Percentiles rank a stretch among this genome's conserved stretches.
phyloP scores from a whole-genome alignment of 2,888 invertebrate genomes.

The Drosophila pseudotakahashii region DNA sequence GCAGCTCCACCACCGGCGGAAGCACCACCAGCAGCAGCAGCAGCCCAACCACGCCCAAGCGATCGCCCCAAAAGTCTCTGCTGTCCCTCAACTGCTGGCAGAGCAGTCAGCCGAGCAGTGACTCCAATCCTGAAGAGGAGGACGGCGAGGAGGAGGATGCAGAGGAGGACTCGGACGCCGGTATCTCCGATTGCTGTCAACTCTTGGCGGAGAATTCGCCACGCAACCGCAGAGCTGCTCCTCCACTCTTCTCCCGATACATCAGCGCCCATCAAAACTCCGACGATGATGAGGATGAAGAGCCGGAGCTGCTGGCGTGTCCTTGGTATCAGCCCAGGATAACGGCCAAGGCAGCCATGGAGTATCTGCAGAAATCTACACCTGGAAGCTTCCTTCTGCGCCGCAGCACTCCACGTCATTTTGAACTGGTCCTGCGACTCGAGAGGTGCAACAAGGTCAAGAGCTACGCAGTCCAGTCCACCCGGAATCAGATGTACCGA shows the following conservation, averaged over 20 bases:
- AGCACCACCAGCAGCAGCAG: constrained; percentile 28
- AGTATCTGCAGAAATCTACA: constrained; percentile 61
- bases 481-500: constrained; percentile 72
- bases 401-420: constrained; percentile 72
- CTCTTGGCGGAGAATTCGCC: constrained; percentile 61
- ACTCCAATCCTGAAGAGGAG: constrained; percentile 67
- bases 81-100: constrained; percentile 78
- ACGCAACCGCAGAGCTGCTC: constrained; percentile 36
- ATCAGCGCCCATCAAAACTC: constrained; percentile 54
- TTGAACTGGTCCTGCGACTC: constrained; percentile 73
- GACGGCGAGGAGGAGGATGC: constrained; percentile 45
- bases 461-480: constrained; percentile 66
- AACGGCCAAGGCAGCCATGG: constrained; percentile 70
- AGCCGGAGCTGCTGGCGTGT: constrained; percentile 65
- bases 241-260: constrained; percentile 40
- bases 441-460: constrained; percentile 72
- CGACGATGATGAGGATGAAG: constrained; percentile 64
- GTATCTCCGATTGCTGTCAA: constrained; percentile 81
- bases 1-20: constrained; percentile 47
- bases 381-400: constrained; percentile 78
- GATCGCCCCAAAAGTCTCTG: constrained; percentile 75
- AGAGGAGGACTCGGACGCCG: constrained; percentile 67
- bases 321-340: constrained; percentile 80
- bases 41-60: constrained; percentile 49
- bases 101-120: constrained; percentile 67